Evolutionary conservation across 2,113 vertebrate species (phyloP).

Genomic region (Clupea harengus): DNA sequence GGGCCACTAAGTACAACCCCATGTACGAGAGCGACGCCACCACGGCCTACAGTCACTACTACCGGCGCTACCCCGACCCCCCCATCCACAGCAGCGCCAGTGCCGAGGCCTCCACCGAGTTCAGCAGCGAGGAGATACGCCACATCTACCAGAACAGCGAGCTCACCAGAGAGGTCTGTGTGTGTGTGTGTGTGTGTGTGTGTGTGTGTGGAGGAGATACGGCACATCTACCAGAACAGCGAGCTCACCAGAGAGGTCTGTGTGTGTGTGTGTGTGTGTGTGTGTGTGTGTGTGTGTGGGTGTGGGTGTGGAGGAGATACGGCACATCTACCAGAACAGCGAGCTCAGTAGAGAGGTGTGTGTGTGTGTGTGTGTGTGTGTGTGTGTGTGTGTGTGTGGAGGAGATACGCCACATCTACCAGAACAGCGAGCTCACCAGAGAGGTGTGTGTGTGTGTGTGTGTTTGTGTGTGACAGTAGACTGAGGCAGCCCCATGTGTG

Average conservation of each 20-base stretch:
- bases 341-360: conserved; percentile 89
- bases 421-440: conserved; percentile 88
- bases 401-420: conserved; percentile 91
- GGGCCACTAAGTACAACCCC: conserved; percentile 88
- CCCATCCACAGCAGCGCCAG: conserved; percentile 79
- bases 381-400: conserved; percentile 55
- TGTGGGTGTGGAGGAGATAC: conserved; percentile 79
- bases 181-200: conserved; percentile 3
- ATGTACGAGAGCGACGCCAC: conserved; percentile 83
- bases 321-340: conserved; percentile 89
- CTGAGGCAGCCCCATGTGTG: neutral
- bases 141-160: conserved; percentile 91
- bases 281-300: neutral
- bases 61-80: conserved; percentile 76
- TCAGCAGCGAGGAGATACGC: conserved; percentile 91
- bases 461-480: conserved; percentile 55
- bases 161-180: conserved; percentile 86
- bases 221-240: conserved; percentile 89
- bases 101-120: conserved; percentile 82
- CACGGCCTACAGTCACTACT: conserved; percentile 79
- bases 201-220: conserved; percentile 83
- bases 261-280: neutral
- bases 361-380: neutral
- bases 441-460: conserved; percentile 70
- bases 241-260: conserved; percentile 89